Percentiles rank a stretch among this genome's conserved stretches.
phyloP scores from a whole-genome alignment of 2,113 vertebrate genomes.

The Tretioscincus oriximinensis region DNA sequence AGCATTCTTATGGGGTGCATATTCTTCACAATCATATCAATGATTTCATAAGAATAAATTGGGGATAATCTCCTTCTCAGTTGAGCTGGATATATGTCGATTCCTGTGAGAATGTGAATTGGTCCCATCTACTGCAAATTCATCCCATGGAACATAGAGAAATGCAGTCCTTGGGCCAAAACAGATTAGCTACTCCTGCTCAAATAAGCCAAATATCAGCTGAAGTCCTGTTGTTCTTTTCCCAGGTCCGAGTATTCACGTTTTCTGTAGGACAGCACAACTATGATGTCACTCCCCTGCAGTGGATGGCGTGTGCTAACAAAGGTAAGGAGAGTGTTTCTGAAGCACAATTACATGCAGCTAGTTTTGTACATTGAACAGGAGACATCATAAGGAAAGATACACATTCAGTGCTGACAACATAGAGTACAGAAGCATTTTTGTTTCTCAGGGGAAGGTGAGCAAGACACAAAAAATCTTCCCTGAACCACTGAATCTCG shows the following conservation, averaged over 20 bases:
- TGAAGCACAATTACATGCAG: fast-evolving
- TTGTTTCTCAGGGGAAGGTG: not conserved
- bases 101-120: too few species aligned
- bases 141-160: too few species aligned
- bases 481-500: not conserved
- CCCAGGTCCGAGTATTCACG: slow-evolving; percentile 90
- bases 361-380: fast-evolving
- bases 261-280: slow-evolving; percentile 99
- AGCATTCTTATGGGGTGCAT: too few species aligned
- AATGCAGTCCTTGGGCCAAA: too few species aligned
- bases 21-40: too few species aligned
- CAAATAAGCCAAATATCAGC: not conserved
- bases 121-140: too few species aligned
- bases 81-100: too few species aligned
- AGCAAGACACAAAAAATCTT: not conserved
- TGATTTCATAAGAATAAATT: too few species aligned
- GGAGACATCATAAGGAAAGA: not conserved
- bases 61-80: too few species aligned
- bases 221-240: not conserved
- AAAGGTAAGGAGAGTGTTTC: slow-evolving; percentile 79
- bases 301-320: slow-evolving; percentile 98
- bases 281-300: slow-evolving; percentile 95
- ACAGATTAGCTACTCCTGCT: not conserved
- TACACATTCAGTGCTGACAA: not conserved
- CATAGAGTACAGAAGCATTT: not conserved